Evolutionary conservation across 2,888 invertebrate species (phyloP).

Genomic region (Lumbricus terrestris): DNA sequence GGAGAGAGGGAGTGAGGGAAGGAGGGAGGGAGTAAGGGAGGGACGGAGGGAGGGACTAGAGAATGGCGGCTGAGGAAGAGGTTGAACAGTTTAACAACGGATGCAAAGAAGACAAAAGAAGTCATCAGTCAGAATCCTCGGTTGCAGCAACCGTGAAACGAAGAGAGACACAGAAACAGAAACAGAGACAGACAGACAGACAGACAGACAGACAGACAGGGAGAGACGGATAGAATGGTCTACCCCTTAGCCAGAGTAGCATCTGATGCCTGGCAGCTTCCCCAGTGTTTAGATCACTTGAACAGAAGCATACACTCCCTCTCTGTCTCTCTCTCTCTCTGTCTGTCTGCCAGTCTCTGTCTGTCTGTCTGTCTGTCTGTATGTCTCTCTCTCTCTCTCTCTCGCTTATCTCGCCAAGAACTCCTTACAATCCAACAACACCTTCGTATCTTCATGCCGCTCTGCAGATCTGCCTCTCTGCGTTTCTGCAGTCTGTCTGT

Average conservation of each 20-base stretch:
- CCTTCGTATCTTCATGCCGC: background rate
- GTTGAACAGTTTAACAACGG: background rate
- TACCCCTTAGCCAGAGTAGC: background rate
- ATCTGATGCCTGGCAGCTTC: background rate
- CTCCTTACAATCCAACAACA: background rate
- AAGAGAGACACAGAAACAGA: background rate
- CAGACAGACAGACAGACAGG: background rate
- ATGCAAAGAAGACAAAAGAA: background rate
- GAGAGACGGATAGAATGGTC: background rate
- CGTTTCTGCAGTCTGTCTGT: background rate
- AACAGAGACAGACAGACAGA: background rate
- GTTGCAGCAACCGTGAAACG: background rate
- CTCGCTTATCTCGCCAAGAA: background rate
- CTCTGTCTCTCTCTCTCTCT: too few species aligned
- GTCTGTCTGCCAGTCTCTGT: too few species aligned
- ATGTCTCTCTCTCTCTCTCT: too few species aligned
- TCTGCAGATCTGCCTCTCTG: background rate
- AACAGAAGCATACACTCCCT: too few species aligned
- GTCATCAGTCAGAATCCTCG: background rate
- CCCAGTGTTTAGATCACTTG: background rate
- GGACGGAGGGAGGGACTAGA: background rate
- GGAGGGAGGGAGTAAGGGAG: background rate
- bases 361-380: too few species aligned
- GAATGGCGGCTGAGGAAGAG: background rate
- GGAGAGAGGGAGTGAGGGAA: background rate